These are phyloP conservation scores for Hybognathus amarus DNA, from an alignment of 2,797 vertebrate genomes.

Conservation along the genomic window DNA sequence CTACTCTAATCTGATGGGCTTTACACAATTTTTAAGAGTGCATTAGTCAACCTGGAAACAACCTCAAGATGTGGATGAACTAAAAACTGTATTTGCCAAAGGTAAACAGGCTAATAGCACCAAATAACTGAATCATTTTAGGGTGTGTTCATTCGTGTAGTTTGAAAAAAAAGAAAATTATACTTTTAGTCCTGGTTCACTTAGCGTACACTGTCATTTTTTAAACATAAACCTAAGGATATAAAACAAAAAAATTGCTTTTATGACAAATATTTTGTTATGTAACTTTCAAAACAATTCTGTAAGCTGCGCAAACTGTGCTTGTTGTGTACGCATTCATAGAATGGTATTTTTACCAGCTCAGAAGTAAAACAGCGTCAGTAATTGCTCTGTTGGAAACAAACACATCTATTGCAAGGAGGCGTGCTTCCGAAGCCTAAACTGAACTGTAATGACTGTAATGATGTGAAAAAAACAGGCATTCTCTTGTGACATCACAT, in stretches of 20 bases:
- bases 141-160: background rate
- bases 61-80: background rate
- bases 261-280: background rate
- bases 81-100: background rate
- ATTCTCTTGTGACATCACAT: background rate
- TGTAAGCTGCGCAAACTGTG: background rate
- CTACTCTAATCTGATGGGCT: slow-evolving; percentile 2
- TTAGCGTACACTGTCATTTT: background rate
- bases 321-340: background rate
- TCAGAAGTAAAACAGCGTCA: background rate
- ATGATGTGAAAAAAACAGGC: background rate
- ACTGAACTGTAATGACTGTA: background rate
- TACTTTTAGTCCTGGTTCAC: background rate
- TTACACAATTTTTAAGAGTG: background rate
- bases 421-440: background rate
- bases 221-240: background rate
- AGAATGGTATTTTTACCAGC: background rate
- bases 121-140: background rate
- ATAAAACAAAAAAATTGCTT: background rate
- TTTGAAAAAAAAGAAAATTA: background rate
- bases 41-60: background rate
- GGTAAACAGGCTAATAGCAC: background rate
- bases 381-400: background rate
- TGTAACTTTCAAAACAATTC: background rate
- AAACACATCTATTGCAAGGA: background rate